These are phyloP conservation scores for Coreius guichenoti DNA, from an alignment of 2,797 vertebrate species.

Conservation along the genomic window DNA sequence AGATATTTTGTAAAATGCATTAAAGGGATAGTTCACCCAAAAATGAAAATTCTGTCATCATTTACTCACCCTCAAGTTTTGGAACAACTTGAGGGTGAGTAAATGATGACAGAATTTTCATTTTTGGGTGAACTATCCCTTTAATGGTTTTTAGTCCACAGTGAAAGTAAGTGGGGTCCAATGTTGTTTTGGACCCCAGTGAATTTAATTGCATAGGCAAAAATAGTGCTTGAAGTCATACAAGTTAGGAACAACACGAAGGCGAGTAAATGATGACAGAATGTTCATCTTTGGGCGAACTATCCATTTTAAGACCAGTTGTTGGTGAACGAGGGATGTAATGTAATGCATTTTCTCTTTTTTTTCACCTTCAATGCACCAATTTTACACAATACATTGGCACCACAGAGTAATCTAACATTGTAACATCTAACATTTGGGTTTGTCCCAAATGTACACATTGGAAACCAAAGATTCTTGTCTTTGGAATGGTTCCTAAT, in stretches of 20 bases:
- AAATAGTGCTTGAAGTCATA: background rate
- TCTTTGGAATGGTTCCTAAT: slow-evolving; percentile 4
- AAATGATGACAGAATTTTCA: background rate
- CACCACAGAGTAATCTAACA: background rate
- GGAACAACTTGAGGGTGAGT: background rate
- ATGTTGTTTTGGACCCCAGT: background rate
- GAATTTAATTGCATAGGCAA: background rate
- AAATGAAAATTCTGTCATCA: background rate
- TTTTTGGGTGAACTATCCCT: background rate
- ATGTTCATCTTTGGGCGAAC: background rate
- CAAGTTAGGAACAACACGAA: background rate
- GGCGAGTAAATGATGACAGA: background rate
- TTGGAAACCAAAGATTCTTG: slow-evolving; percentile 7
- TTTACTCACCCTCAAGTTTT: background rate
- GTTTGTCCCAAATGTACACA: background rate
- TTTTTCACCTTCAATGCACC: background rate
- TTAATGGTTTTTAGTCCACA: background rate
- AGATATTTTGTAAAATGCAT: background rate
- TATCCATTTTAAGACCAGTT: background rate
- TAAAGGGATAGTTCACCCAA: background rate
- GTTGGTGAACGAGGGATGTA: background rate
- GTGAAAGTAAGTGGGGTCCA: background rate
- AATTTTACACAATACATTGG: background rate
- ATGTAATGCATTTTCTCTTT: background rate
- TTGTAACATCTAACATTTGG: background rate